Percentiles rank a stretch among this genome's conserved stretches.
These are phyloP conservation scores for Heliconius ethilla DNA, from an alignment of 2,888 invertebrate genomes.

Conservation along the genomic window DNA sequence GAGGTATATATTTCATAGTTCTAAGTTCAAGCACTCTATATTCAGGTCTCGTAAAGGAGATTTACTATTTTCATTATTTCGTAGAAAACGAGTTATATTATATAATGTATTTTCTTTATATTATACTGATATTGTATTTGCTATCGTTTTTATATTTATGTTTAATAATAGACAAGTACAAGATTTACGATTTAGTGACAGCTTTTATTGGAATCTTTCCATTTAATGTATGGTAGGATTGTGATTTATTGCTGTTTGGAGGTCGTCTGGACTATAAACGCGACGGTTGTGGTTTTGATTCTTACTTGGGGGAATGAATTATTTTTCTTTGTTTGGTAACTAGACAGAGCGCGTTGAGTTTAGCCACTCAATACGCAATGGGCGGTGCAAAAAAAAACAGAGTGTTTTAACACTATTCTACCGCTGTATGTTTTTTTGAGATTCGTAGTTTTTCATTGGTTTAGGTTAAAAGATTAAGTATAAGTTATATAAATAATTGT, in stretches of 20 bases:
- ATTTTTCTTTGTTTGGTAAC: not conserved
- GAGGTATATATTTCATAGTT: constrained; percentile 20
- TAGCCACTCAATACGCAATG: not conserved
- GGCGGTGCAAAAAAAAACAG: no score
- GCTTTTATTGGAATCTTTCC: not conserved
- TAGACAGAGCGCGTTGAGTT: not conserved
- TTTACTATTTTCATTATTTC: constrained; percentile 42
- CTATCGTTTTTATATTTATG: not conserved
- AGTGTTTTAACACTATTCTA: no score
- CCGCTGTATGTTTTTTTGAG: not conserved
- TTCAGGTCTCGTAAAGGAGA: constrained; percentile 40
- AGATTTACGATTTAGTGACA: constrained; percentile 18
- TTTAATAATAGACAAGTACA: not conserved
- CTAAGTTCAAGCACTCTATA: constrained; percentile 35
- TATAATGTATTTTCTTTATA: constrained; percentile 10
- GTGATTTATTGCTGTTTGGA: not conserved
- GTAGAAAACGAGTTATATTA: constrained; percentile 10
- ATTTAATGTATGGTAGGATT: not conserved
- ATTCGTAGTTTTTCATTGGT: not conserved
- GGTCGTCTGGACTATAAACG: not conserved
- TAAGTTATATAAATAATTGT: not conserved
- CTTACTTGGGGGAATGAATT: not conserved
- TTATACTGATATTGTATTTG: not conserved
- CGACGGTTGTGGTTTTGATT: not conserved
- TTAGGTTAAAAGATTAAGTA: constrained; percentile 1